Conservation (phyloP, 2,113 vertebrate species). For the Apteryx mantelli region DNA sequence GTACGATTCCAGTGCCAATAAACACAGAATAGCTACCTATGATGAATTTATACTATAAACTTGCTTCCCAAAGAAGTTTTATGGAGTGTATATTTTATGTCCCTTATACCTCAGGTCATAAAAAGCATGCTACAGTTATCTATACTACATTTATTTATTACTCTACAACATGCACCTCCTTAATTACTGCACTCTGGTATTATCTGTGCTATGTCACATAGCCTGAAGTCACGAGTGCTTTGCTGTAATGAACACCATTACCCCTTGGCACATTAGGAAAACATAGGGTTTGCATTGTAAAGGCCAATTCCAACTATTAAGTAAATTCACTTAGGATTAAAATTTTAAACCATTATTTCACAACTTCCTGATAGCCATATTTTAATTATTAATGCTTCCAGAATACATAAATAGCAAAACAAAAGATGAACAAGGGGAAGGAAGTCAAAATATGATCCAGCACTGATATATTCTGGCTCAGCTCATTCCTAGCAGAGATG, state of each 20-base stretch:
- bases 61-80: not conserved
- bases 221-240: not conserved
- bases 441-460: not conserved
- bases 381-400: not conserved
- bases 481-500: not conserved
- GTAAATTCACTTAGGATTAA: not conserved
- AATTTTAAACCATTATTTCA: not conserved
- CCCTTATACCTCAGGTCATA: not conserved
- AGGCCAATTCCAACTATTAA: too few species aligned
- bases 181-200: not conserved
- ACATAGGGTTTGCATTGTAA: not conserved
- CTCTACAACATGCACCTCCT: not conserved
- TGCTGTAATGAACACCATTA: not conserved
- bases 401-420: not conserved
- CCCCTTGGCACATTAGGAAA: not conserved
- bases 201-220: not conserved
- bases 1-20: not conserved
- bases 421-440: not conserved
- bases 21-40: not conserved
- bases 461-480: not conserved
- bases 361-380: not conserved
- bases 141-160: not conserved
- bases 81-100: not conserved
- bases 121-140: not conserved
- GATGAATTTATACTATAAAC: not conserved